Base-by-base conservation (phyloP, 2,888 invertebrate genomes). In the Glomeris marginata region DNA sequence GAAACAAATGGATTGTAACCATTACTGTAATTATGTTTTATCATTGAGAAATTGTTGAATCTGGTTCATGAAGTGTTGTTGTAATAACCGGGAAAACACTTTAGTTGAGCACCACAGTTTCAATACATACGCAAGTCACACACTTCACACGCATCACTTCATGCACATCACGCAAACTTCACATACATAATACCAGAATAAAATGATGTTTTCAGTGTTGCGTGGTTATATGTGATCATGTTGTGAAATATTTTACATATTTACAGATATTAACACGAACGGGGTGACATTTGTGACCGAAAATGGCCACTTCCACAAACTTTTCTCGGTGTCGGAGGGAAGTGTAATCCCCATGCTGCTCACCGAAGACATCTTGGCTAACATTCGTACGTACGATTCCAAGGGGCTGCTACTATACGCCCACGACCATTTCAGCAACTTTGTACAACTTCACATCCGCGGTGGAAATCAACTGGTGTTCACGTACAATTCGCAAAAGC, bases 371-470 rank as follows among this genome's bases (percentile, higher is more conserved):
- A 77, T 92, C 50, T 72, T 90, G n/a, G 77, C 92, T 64, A 92
- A 90, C 67, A 72, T 94, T 53, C 74, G 92, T 58, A 92, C 92
- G 0, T 87, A 87, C 63, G 84, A 84, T 60, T 73, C 76, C 37
- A 77, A 82, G 57, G 80, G 87, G 0, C 68, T 92, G 58, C 79
- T 92, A 16, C 70, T 92, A 6, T 92, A 92, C 63, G 86, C 88
- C 34, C 87, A 91, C 63, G 92, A 94, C 66, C 83, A 91, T 65
- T 72, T 86, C 52, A 91, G 91, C 64, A 94, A 94, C 67, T 92
- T 92, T 65, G 80, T 90, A 46, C 91, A 91, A 66, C 69, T 91
- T 28, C 86, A 84, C 66, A 78, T 90, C 54, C 77, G 81, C 56
- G 80, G 80, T 54, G 81, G 82, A 13, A 80, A 80, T 8, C 77